These are phyloP conservation scores for Amazonetta brasiliensis DNA, from an alignment of 2,797 vertebrate genomes.

Conservation along the genomic window DNA sequence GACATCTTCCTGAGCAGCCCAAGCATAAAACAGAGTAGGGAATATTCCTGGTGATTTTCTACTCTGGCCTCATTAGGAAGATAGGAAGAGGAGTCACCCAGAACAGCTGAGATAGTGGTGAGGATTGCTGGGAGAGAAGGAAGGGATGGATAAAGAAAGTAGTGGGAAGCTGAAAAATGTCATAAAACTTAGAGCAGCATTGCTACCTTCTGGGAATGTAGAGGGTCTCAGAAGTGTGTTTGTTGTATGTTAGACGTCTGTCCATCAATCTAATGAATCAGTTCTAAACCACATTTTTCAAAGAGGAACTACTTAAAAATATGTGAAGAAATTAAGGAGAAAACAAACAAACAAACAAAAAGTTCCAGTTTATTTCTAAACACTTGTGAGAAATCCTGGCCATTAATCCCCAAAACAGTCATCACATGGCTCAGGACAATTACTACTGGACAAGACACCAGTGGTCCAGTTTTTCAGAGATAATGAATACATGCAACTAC, in stretches of 20 bases:
- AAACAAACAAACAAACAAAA: not conserved
- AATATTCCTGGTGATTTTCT: not conserved
- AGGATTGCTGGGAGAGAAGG: not conserved
- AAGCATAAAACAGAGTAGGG: not conserved
- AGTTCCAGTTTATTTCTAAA: not conserved
- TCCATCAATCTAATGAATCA: not conserved
- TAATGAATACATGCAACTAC: not conserved
- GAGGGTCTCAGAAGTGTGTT: not conserved
- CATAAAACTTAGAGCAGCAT: not conserved
- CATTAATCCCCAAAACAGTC: not conserved
- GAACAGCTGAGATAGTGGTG: not conserved
- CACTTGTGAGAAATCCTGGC: rapidly evolving
- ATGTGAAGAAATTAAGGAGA: not conserved
- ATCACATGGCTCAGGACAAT: not conserved
- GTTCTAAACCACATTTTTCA: not conserved
- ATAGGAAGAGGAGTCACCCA: not conserved
- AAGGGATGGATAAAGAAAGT: not conserved
- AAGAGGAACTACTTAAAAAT: not conserved
- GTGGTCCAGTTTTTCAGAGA: not conserved
- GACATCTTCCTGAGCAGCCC: not conserved
- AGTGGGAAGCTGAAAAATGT: not conserved
- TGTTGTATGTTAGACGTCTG: not conserved
- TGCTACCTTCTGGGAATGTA: not conserved
- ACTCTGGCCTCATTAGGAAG: not conserved
- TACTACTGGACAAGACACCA: not conserved